Base-by-base conservation (phyloP, 1,140 invertebrate genomes). In the Zaprionus taronus region DNA sequence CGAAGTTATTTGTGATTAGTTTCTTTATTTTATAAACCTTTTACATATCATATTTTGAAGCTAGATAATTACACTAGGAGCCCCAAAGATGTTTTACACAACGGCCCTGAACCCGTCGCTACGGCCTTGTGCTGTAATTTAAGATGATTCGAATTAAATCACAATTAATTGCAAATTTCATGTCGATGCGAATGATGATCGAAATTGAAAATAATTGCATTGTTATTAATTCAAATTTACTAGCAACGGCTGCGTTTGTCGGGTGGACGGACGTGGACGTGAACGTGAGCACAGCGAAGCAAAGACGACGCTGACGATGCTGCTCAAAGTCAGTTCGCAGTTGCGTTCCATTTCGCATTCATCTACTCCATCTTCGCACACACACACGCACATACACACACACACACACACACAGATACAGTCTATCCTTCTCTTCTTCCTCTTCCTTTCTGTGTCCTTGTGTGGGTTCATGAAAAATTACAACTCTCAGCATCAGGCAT, bases 401-500 rank as follows among this genome's bases (percentile, higher is more conserved):
- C 31, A 34, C 31, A 34, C 31, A 11, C 31, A 31, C 28, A 9
- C 2, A 9, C 7, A 44, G 26, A 14, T 36, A 44, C 17, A 44
- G 55, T 62, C 1, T 31, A 31, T 31, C 6, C 1, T 7, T 2
- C 7, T 31, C 41, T 6, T 49, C 22, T 31, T 38, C 38, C 47
- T 49, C 22, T 65, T 56, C 38, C 17, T 17, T 57, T 36, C 65
- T 51, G 38, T 51, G 15, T 66, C 14, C 9, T 55, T 58, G 53
- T 71, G 77, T 61, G 55, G 60, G 67, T 75, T 68, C 68, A 80
- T 90, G 85, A 90, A 90, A 90, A 90, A 90, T 90, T 90, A 90
- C 85, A 85, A 82, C 85, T 91, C 80, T 90, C 79, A 85, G 82
- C 82, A 90, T 85, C 85, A 82, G 79, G 68, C 85, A 57, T 80